A percentile compares a stretch with the other conserved stretches of the same genome.
These are phyloP conservation scores for Epizoanthus rinbou DNA, from an alignment of 92 coral and sea anemone species.

Conservation along the genomic window DNA sequence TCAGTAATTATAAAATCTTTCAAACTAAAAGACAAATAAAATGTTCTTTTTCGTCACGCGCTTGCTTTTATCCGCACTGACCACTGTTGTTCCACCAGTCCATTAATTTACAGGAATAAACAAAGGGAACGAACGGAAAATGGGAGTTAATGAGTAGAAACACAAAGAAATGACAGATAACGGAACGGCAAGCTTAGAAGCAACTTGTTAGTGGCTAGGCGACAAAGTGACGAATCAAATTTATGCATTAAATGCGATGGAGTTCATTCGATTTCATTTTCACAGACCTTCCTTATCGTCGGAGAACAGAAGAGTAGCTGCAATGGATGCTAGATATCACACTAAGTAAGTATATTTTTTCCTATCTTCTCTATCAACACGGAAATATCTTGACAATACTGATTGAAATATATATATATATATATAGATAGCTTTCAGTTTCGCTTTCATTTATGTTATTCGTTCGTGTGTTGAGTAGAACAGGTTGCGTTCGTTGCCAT, in stretches of 20 bases:
- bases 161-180: constrained; percentile 19
- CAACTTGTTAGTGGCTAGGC: constrained; percentile 23
- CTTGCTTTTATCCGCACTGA: neutral
- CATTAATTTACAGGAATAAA: constrained; percentile 8
- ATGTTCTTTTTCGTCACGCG: neutral
- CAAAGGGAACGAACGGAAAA: constrained; percentile 26
- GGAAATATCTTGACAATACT: too few relatives aligned
- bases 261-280: constrained; percentile 7
- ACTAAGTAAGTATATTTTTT: constrained; percentile 31
- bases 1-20: neutral
- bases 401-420: too few relatives aligned
- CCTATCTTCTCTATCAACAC: neutral
- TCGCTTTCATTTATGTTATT: too few relatives aligned
- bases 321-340: constrained; percentile 31
- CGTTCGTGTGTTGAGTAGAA: too few relatives aligned
- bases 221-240: neutral
- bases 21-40: neutral
- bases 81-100: constrained; percentile 7
- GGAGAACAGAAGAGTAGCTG: constrained; percentile 33
- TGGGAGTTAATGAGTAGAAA: constrained; percentile 26
- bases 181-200: constrained; percentile 2
- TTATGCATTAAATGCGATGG: neutral
- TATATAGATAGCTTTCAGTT: too few relatives aligned
- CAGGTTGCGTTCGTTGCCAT: too few relatives aligned
- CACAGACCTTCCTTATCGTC: constrained; percentile 37